Evolutionary conservation across 2,797 vertebrate species (phyloP), one percentile per base, ranked within the genome.

Genomic region (Dromococcyx pavoninus): DNA sequence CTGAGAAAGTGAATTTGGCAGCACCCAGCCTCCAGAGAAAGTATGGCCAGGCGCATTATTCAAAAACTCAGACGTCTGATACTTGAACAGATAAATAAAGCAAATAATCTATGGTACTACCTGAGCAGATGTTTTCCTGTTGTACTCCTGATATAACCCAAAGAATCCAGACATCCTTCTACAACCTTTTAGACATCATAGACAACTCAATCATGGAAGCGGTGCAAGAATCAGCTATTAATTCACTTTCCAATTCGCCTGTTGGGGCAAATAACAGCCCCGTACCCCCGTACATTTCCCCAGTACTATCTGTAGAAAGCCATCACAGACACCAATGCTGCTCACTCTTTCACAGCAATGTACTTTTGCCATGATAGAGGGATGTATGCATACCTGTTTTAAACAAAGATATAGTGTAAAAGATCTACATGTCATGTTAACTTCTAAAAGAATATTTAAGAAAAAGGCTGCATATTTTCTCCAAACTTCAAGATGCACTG

Each of bases 401-500:
- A 72, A 93, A 35, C 4, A 9, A 85, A 72, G 37, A 50, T 21
- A 41, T 3, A 62, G 6, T 15, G 3, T 9, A 50, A 13, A 91
- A 58, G 7, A 82, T 5, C 33, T 0, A 61, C 13, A 78, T 23
- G 17, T 35, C 27, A 71, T 88, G 60, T 58, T 58, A 76, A 13
- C 10, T 77, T 16, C 54, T 27, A 33, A 82, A 78, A 54, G 11
- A 72, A 2, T 44, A 73, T 17, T 73, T 76, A 37, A 50, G 60
- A 25, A 80, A 67, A 86, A 80, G 33, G 11, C 14, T 58, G 33
- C 17, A 35, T 33, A n/a, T 54, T 50, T n/a, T 77, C 17, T 77
- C 43, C 51, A 41, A 46, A 54, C 6, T 70, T 41, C 25, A 17
- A 86, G 41, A 62, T 18, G 8, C 0, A 0, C 3, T 41, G 17